Evolutionary conservation across 2,888 invertebrate genomes (phyloP).

Genomic region (Erebia epiphron): DNA sequence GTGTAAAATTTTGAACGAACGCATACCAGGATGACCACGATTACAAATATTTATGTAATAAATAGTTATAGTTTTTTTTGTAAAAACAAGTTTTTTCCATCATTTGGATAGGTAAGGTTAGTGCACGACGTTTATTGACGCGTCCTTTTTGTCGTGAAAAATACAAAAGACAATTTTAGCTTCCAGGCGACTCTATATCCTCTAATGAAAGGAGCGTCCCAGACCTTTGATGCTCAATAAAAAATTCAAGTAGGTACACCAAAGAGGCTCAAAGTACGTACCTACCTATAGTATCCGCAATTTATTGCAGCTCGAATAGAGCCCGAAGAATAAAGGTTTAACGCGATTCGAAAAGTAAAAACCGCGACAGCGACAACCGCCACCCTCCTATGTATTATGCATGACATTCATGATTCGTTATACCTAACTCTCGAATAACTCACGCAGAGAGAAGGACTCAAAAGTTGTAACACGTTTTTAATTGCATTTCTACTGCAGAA

Average conservation of each 20-base stretch:
- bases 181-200: constrained; percentile 15
- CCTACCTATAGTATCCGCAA: constrained; percentile 34
- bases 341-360: constrained; percentile 33
- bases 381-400: constrained; percentile 47
- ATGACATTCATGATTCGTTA: constrained; percentile 43
- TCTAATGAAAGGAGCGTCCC: constrained; percentile 26
- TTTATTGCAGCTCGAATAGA: constrained; percentile 36
- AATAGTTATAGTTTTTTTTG: too few relatives aligned
- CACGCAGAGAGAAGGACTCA: neutral
- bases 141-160: constrained; percentile 24
- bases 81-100: too few relatives aligned
- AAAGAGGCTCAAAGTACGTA: constrained; percentile 41
- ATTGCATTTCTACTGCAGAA: constrained; percentile 3
- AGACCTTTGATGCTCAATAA: constrained; percentile 72
- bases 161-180: constrained; percentile 27
- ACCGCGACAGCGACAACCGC: constrained; percentile 29
- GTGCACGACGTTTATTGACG: constrained; percentile 1
- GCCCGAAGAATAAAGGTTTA: constrained; percentile 24
- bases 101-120: neutral
- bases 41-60: too few relatives aligned
- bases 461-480: constrained; percentile 14
- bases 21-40: neutral
- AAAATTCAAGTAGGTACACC: constrained; percentile 64
- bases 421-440: constrained; percentile 34
- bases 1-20: neutral